These are phyloP conservation scores for Enteromius afrohamiltoni DNA, from an alignment of 2,797 vertebrate genomes.

Conservation along the genomic window DNA sequence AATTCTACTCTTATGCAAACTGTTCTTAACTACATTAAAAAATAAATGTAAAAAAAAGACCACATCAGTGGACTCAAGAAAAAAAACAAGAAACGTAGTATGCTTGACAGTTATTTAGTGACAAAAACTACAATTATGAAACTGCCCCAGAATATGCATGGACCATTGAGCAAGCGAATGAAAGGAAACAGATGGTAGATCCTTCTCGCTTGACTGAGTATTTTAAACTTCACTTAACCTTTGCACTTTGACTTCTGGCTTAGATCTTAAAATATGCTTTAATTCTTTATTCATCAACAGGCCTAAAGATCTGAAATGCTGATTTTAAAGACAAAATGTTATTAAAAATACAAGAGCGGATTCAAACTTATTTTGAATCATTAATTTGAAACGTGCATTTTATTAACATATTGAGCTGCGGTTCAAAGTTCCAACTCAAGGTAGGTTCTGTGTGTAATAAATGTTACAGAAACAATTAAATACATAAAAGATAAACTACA, in stretches of 20 bases:
- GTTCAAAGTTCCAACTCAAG: constrained; percentile 7
- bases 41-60: neutral
- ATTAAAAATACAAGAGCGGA: neutral
- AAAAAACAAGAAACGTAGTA: neutral
- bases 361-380: neutral
- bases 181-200: constrained; percentile 42
- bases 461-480: neutral
- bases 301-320: neutral
- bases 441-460: neutral
- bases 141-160: constrained; percentile 1
- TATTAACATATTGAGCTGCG: neutral
- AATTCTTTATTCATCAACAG: neutral
- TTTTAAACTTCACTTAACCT: neutral
- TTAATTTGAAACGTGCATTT: no score
- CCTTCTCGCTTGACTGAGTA: neutral
- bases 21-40: neutral
- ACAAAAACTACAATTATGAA: neutral
- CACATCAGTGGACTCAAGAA: neutral
- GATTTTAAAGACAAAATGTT: neutral
- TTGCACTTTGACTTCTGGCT: neutral
- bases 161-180: constrained; percentile 7
- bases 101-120: neutral
- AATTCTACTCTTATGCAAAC: neutral
- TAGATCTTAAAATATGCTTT: no score
- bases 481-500: neutral